phyloP scores from a whole-genome alignment of 1,140 invertebrate species.

The Drosophila subobscura region DNA sequence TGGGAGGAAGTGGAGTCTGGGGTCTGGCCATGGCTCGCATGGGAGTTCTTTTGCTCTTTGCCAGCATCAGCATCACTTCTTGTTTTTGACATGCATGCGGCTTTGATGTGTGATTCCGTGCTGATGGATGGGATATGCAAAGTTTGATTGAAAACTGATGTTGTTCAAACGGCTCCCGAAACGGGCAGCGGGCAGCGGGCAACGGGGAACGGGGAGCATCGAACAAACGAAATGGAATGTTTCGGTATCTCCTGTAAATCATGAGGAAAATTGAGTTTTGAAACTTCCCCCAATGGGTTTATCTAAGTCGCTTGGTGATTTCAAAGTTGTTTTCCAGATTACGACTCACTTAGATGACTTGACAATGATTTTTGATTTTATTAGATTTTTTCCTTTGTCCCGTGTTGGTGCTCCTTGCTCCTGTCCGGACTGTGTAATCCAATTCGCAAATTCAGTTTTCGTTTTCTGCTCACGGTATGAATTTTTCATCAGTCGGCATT shows the following conservation, averaged over 20 bases:
- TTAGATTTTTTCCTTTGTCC: constrained; percentile 27
- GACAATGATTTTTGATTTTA: constrained; percentile 53
- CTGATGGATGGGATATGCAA: constrained; percentile 72
- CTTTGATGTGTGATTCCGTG: constrained; percentile 66
- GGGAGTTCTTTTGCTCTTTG: constrained; percentile 38
- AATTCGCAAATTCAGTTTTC: constrained; percentile 47
- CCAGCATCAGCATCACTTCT: constrained; percentile 30
- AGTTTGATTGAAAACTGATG: constrained; percentile 72
- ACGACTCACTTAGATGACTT: constrained; percentile 36
- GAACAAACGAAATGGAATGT: not conserved
- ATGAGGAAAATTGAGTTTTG: constrained; percentile 56
- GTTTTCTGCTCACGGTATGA: constrained; percentile 24
- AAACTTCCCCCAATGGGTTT: constrained; percentile 34
- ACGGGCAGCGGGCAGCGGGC: too few species aligned
- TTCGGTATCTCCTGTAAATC: constrained; percentile 53
- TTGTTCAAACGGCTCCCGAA: not conserved
- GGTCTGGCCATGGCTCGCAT: not conserved
- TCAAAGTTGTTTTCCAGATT: constrained; percentile 14
- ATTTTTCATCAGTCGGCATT: constrained; percentile 46
- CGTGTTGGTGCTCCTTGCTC: not conserved
- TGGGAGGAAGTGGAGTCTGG: constrained; percentile 4
- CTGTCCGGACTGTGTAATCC: constrained; percentile 26
- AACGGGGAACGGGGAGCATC: not conserved
- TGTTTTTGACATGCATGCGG: constrained; percentile 46
- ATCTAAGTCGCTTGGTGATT: not conserved